phyloP scores from a whole-genome alignment of 2,888 invertebrate species.

The Ochropleura leucogaster region DNA sequence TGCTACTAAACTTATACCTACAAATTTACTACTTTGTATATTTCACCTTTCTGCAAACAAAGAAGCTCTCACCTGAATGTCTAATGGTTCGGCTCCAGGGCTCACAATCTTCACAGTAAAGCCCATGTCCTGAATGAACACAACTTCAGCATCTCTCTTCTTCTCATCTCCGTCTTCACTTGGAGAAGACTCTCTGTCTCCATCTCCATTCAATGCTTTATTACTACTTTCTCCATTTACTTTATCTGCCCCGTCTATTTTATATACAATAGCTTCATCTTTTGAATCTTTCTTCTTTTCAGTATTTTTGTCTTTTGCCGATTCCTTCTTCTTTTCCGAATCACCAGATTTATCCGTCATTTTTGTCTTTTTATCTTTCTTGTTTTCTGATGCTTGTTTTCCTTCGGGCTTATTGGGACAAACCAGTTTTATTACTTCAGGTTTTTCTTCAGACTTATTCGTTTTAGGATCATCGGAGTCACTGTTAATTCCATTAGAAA shows the following conservation, averaged over 20 bases:
- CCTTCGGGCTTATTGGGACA: slow-evolving; percentile 76
- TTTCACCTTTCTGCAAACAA: not conserved
- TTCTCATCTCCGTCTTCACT: slow-evolving; percentile 90
- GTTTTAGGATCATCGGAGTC: slow-evolving; percentile 85
- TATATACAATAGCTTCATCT: slow-evolving; percentile 71
- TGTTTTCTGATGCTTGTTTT: slow-evolving; percentile 79
- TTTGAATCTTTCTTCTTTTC: slow-evolving; percentile 78
- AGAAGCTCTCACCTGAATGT: slow-evolving; percentile 93
- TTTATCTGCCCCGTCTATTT: slow-evolving; percentile 74
- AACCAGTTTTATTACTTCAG: slow-evolving; percentile 69
- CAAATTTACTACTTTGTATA: not conserved
- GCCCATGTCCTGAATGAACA: slow-evolving; percentile 97
- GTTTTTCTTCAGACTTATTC: slow-evolving; percentile 82
- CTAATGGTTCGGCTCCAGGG: slow-evolving; percentile 97
- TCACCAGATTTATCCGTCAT: slow-evolving; percentile 77
- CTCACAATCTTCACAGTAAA: slow-evolving; percentile 98
- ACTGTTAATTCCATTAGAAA: slow-evolving; percentile 87
- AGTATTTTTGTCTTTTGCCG: slow-evolving; percentile 71
- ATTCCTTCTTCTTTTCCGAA: slow-evolving; percentile 78
- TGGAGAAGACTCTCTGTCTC: slow-evolving; percentile 85
- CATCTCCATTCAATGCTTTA: slow-evolving; percentile 83
- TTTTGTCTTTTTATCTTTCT: slow-evolving; percentile 82
- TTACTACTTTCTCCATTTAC: slow-evolving; percentile 78
- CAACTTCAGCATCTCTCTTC: slow-evolving; percentile 94
- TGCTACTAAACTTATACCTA: too few relatives aligned